A percentile compares a stretch with the other conserved stretches of the same genome.
Conservation (phyloP, 2,113 vertebrate species). For the Antennarius striatus region DNA sequence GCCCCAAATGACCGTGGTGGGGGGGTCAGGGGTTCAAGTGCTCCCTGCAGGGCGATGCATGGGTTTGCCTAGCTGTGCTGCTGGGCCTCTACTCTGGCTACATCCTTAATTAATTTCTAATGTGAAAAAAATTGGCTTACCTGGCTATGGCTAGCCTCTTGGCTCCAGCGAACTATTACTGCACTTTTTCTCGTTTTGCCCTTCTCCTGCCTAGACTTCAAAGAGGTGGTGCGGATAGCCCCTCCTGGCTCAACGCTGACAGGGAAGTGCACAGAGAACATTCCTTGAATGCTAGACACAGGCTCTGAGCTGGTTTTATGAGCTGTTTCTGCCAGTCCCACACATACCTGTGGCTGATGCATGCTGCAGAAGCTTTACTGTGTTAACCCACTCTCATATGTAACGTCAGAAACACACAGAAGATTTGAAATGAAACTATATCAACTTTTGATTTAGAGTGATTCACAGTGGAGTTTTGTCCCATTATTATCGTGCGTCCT, state of each 20-base stretch:
- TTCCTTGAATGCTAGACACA: conserved; percentile 56
- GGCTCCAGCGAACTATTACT: conserved; percentile 25
- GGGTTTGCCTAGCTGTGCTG: conserved; percentile 46
- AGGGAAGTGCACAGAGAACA: conserved; percentile 45
- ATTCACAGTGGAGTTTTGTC: conserved; percentile 1
- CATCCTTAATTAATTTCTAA: conserved; percentile 62
- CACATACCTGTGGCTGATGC: conserved; percentile 60
- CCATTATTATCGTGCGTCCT: background rate
- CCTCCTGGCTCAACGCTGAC: conserved; percentile 32
- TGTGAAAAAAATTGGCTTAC: conserved; percentile 50
- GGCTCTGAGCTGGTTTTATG: conserved; percentile 61
- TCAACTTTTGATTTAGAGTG: background rate
- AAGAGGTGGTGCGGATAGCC: conserved; percentile 35
- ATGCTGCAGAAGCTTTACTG: conserved; percentile 31
- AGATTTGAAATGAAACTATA: too few species aligned
- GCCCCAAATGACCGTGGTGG: conserved; percentile 48
- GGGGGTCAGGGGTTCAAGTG: conserved; percentile 74
- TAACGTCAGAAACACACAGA: conserved; percentile 9
- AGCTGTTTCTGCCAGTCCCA: conserved; percentile 56
- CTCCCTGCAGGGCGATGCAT: conserved; percentile 55
- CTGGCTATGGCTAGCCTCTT: conserved; percentile 25
- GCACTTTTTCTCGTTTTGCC: conserved; percentile 13
- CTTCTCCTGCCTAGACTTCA: conserved; percentile 38
- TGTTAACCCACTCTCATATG: conserved; percentile 48
- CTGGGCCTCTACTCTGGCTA: conserved; percentile 27